Evolutionary conservation across 2,797 vertebrate species (phyloP), one percentile per base, ranked within the genome.

Genomic region (Kryptopterus vitreolus): DNA sequence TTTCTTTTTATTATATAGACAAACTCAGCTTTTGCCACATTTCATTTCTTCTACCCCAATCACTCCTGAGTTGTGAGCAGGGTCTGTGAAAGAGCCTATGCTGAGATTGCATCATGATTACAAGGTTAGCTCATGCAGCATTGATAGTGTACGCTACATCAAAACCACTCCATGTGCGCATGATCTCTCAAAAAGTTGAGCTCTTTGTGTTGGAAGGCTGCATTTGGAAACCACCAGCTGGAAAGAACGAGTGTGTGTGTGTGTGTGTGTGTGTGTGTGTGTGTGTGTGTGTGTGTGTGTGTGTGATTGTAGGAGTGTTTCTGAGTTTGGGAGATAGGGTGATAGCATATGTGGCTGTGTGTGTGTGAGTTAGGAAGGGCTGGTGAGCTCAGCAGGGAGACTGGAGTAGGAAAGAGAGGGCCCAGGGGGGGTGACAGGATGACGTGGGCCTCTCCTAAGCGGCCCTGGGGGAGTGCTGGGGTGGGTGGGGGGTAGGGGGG

Each of bases 391-490:
- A 84, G 82, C 81, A 83, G 82, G 78, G 86, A 81, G 78, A 77
- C 68, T 77, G 83, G 87, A 86, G 85, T 84, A 86, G 91, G 91
- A 92, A 92, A 93, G 87, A 88, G 81, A 83, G 85, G 89, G 86
- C 90, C 89, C 80, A 83, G 84, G 86, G 80, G 83, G 82, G 92
- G 85, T 35, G 79, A 61, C 26, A 65, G 73, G 81, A 82, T 84
- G 84, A 85, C 66, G 84, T 81, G 76, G 73, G 76, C 79, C 80
- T 78, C 81, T 84, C 81, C 79, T 85, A 90, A 92, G 90, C 86
- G 87, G 84, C 88, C 92, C 91, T 88, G 85, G 65, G 90, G 90
- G 91, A 87, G 80, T 74, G 81, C 48, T n/a, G n/a, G 71, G 50
- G 79, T 59, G 70, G 33, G 38, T 2, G n/a, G n/a, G 55, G 70